Evolutionary conservation across 2,797 vertebrate species (phyloP), one percentile per base, ranked within the genome.

Genomic region (Macrochelys suwanniensis): DNA sequence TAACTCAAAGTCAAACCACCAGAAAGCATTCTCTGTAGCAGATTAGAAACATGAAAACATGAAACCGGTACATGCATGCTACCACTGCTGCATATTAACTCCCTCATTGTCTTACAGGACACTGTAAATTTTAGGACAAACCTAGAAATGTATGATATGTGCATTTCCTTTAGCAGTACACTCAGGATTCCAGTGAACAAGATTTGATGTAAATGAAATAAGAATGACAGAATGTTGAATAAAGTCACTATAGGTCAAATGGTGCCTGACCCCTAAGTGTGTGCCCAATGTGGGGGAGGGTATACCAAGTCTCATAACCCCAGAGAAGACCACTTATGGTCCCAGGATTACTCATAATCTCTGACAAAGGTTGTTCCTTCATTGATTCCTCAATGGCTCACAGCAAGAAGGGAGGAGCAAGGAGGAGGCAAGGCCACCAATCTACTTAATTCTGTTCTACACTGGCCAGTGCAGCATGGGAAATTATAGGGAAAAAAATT

Each of bases 311-410:
- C 28, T 86, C 65, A 51, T 87, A 81, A 1, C 11, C 28, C 80
- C 76, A 80, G 45, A 90, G 45, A 85, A 12, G 7, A 47, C 71
- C 12, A 76, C 2, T 57, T n/a, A 11, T 42, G 74, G 25, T 25
- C 74, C 13, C 7, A 90, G 54, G 23, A 4, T 93, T 85, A 37
- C 82, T 13, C 7, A 25, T 33, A 61, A 56, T 0, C 0, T 1
- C 26, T 71, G 2, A 1, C 1, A 0, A 37, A 25, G 4, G 6
- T 7, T 0, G 0, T 8, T 71, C 4, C n/a, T 90, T 8, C 21
- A 16, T 45, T 53, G 7, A 33, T 89, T 85, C 61, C 74, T 42
- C 74, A 65, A 19, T 50, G 53, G 6, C 37, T 5, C 33, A 33
- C 25, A 11, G 47, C 28, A 71, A 37, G 84, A 90, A 42, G 42